A percentile compares a stretch with the other conserved stretches of the same genome.
Evolutionary conservation across 2,888 invertebrate genomes (phyloP).

Genomic region (Sphaerophoria taeniata): DNA sequence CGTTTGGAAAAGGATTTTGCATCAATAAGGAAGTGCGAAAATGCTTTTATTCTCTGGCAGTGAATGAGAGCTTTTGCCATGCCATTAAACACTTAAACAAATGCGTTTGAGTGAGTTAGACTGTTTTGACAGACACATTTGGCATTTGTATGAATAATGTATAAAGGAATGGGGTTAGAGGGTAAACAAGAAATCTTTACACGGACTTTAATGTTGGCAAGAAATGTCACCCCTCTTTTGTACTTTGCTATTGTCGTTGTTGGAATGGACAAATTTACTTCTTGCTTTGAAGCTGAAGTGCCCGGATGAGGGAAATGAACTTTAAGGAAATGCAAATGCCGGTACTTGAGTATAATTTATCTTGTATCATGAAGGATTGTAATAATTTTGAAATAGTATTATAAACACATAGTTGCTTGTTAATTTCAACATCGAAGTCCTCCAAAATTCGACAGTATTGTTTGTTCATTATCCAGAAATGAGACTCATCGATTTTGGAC

Average conservation of each 20-base stretch:
- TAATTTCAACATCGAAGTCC: too few relatives aligned
- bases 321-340: too few relatives aligned
- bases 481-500: too few relatives aligned
- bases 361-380: too few relatives aligned
- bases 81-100: constrained; percentile 68
- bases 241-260: too few relatives aligned
- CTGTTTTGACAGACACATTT: constrained; percentile 49
- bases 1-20: constrained; percentile 24
- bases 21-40: constrained; percentile 65
- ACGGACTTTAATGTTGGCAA: constrained; percentile 25
- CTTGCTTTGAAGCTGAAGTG: constrained; percentile 16
- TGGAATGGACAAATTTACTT: neutral
- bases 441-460: too few relatives aligned
- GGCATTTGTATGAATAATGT: neutral
- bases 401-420: too few relatives aligned
- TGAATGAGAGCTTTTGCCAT: constrained; percentile 68
- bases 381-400: too few relatives aligned
- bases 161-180: neutral
- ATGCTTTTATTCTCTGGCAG: constrained; percentile 65
- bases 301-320: constrained; percentile 32
- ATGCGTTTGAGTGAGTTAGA: constrained; percentile 61
- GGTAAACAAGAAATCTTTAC: constrained; percentile 13
- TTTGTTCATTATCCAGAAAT: too few relatives aligned
- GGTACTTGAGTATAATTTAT: too few relatives aligned
- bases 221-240: neutral